Percentiles rank a stretch among this genome's conserved stretches.
Evolutionary conservation across 2,888 invertebrate species (phyloP).

Genomic region (Drosophila fulvimacula): DNA sequence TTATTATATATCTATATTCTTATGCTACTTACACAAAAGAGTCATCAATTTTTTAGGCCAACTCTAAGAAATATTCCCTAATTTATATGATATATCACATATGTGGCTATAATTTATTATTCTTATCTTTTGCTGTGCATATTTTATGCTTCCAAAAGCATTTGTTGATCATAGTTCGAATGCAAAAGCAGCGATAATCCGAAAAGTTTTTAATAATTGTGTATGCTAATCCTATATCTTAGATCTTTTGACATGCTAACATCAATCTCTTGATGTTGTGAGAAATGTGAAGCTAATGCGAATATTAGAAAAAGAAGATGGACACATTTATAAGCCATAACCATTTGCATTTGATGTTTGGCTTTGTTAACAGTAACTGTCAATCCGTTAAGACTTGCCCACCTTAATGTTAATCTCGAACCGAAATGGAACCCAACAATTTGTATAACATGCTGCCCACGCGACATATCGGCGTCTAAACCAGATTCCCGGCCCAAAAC

Average conservation of each 20-base stretch:
- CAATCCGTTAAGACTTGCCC: conserved; percentile 12
- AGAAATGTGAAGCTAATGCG: conserved; percentile 18
- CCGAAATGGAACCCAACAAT: conserved; percentile 54
- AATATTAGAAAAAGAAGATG: conserved; percentile 9
- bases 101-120: not conserved
- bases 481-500: conserved; percentile 33
- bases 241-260: conserved; percentile 27
- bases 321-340: conserved; percentile 22
- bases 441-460: conserved; percentile 65
- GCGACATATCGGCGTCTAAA: conserved; percentile 43
- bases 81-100: not conserved
- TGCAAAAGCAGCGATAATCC: not conserved
- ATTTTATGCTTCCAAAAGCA: not conserved
- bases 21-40: not conserved
- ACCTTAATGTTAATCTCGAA: conserved; percentile 26
- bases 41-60: not conserved
- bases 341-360: conserved; percentile 13
- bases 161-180: not conserved
- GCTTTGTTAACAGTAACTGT: conserved; percentile 17
- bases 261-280: conserved; percentile 34
- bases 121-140: not conserved
- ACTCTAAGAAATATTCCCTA: not conserved
- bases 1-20: not conserved
- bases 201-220: not conserved
- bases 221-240: conserved; percentile 20